Conservation (phyloP, 2,888 invertebrate genomes). For the Dryococelus australis region DNA sequence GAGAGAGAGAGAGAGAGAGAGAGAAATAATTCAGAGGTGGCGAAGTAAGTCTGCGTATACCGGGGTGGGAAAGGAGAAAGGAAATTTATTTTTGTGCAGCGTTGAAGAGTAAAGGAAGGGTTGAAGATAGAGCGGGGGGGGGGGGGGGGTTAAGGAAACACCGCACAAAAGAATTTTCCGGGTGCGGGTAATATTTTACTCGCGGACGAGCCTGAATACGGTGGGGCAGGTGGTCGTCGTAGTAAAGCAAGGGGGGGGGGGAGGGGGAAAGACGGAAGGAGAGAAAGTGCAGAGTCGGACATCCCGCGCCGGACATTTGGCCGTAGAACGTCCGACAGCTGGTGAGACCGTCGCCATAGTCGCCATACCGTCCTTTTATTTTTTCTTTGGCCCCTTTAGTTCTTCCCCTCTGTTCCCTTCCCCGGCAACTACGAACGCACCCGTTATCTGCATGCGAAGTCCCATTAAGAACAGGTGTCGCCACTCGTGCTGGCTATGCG, state of each 20-base stretch:
- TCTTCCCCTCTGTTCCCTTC: not conserved
- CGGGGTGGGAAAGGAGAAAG: not conserved
- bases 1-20: not conserved
- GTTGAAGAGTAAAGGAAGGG: too few relatives aligned
- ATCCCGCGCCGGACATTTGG: not conserved
- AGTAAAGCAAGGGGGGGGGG: not conserved
- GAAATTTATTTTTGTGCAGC: not conserved
- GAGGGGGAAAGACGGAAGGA: not conserved
- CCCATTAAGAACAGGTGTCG: not conserved
- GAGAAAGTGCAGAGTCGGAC: not conserved
- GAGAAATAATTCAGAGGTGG: not conserved
- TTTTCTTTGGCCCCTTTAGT: not conserved
- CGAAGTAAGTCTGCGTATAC: not conserved
- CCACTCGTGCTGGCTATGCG: not conserved
- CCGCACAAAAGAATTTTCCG: not conserved
- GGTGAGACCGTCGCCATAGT: not conserved
- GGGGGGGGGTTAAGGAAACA: not conserved
- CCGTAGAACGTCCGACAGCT: not conserved
- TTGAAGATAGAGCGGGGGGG: not conserved
- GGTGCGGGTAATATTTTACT: not conserved
- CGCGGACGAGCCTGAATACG: not conserved
- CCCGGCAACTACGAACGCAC: not conserved
- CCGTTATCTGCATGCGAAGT: not conserved
- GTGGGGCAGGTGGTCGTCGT: not conserved
- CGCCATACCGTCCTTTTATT: not conserved